A percentile compares a stretch with the other conserved stretches of the same genome.
phyloP scores from a whole-genome alignment of 1,140 invertebrate genomes.

The Ceratina calcarata region DNA sequence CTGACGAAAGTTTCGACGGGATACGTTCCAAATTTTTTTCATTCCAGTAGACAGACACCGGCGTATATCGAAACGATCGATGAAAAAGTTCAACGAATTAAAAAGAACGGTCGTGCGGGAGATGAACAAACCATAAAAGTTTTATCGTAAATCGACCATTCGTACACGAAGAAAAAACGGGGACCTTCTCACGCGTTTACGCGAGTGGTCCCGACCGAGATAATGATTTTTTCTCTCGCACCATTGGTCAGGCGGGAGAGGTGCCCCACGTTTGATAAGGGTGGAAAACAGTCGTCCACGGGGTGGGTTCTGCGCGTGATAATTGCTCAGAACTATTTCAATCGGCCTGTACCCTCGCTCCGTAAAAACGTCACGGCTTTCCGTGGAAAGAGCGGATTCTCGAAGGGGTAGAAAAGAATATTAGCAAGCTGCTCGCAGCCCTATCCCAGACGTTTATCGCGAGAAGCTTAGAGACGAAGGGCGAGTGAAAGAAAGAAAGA shows the following conservation, averaged over 20 bases:
- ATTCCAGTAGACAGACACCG: not conserved
- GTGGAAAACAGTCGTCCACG: conserved; percentile 44
- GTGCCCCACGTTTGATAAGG: conserved; percentile 58
- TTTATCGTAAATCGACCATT: conserved; percentile 42
- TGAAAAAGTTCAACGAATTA: conserved; percentile 3
- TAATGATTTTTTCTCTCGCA: conserved; percentile 65
- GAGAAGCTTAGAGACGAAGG: conserved; percentile 12
- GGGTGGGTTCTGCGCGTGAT: conserved; percentile 55
- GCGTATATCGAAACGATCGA: not conserved
- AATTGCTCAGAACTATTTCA: conserved; percentile 77
- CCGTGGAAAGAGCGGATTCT: conserved; percentile 25
- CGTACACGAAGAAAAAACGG: conserved; percentile 4
- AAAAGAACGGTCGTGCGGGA: not conserved
- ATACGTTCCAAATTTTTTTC: conserved; percentile 2
- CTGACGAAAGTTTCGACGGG: not conserved
- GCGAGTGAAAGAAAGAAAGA: conserved; percentile 27
- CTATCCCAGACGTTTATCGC: conserved; percentile 35
- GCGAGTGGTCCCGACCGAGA: conserved; percentile 12
- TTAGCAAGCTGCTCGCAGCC: conserved; percentile 69
- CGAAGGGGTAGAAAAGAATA: conserved; percentile 66
- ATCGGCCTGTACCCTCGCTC: conserved; percentile 58
- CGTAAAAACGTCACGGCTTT: conserved; percentile 66
- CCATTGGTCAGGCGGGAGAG: conserved; percentile 59
- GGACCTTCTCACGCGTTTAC: conserved; percentile 1
- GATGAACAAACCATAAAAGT: conserved; percentile 36